Base-by-base conservation (phyloP, 2,797 vertebrate genomes). In the Dicrostonyx torquatus region DNA sequence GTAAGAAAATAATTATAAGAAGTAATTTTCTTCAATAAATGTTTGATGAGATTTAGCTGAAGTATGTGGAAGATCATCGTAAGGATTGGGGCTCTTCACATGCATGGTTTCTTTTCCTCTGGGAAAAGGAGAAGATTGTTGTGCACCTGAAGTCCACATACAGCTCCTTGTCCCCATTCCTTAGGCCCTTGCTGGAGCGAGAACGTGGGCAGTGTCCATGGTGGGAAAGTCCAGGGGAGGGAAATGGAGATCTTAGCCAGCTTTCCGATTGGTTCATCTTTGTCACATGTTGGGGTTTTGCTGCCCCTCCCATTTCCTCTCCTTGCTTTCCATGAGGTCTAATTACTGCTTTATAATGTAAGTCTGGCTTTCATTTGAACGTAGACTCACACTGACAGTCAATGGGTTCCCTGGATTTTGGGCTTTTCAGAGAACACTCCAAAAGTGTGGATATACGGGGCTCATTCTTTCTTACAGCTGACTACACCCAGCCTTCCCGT, bases 281-380 rank as follows among this genome's bases (percentile, higher is more conserved):
- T 86, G 86, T 77, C 94, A 92, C 91, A 95, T 89, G 87, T 98
- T 98, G 90, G 66, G 87, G 84, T 96, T 97, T 97, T 93, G 66
- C 72, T 83, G 89, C 60, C 76, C 40, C 31, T 96, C 45, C 89
- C 43, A 53, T 26, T 72, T 76, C 88, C 73, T 17, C 14, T 96
- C 93, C 94, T 98, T 26, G 77, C 94, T 97, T 98, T 98, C 97
- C 94, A 93, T 97, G 97, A 98, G 98, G 96, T 97, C 97, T 97
- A 98, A 97, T 97, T 98, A 96, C 95, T 98, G 22, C 29, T 96
- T 97, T 97, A 97, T 98, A 98, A 98, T 96, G 94, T 97, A 96
- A 97, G 45, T 66, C 91, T 96, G 86, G 68, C 77, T 97, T 98
- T 98, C 97, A 98, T 98, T 97, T 98, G 95, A 97, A 92, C 97